Evolutionary conservation across 2,797 vertebrate genomes (phyloP).

Genomic region (Yasuhikotakia modesta): DNA sequence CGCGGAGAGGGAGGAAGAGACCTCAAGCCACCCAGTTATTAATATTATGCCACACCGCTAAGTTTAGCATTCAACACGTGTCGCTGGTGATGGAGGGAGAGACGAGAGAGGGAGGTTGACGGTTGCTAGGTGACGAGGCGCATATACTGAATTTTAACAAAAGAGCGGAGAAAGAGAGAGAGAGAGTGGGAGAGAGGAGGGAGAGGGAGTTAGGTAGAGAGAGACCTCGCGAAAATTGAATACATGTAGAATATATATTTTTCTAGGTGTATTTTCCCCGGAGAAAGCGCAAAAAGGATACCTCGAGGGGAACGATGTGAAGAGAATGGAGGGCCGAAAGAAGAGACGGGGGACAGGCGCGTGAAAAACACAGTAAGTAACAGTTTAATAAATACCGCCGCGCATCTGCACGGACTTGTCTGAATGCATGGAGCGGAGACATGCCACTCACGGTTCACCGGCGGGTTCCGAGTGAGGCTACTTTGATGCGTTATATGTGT

Average conservation of each 20-base stretch:
- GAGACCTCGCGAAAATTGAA: conserved; percentile 78
- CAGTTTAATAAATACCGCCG: conserved; percentile 70
- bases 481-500: conserved; percentile 66
- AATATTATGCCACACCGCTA: conserved; percentile 82
- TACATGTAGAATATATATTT: conserved; percentile 80
- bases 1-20: conserved; percentile 63
- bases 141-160: conserved; percentile 90
- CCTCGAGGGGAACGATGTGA: conserved; percentile 82
- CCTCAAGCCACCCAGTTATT: conserved; percentile 76
- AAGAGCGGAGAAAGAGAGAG: conserved; percentile 78
- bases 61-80: conserved; percentile 90
- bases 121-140: conserved; percentile 86
- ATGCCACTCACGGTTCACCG: conserved; percentile 71
- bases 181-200: conserved; percentile 51
- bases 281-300: conserved; percentile 81
- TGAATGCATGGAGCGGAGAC: conserved; percentile 65
- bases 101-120: conserved; percentile 65
- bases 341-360: conserved; percentile 81
- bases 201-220: conserved; percentile 63
- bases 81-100: conserved; percentile 78
- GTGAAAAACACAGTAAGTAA: conserved; percentile 82
- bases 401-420: conserved; percentile 66
- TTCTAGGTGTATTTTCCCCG: conserved; percentile 73
- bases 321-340: conserved; percentile 81
- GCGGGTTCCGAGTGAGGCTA: conserved; percentile 71